These are phyloP conservation scores for Chelonus insularis DNA, from an alignment of 1,140 invertebrate species.

Conservation along the genomic window DNA sequence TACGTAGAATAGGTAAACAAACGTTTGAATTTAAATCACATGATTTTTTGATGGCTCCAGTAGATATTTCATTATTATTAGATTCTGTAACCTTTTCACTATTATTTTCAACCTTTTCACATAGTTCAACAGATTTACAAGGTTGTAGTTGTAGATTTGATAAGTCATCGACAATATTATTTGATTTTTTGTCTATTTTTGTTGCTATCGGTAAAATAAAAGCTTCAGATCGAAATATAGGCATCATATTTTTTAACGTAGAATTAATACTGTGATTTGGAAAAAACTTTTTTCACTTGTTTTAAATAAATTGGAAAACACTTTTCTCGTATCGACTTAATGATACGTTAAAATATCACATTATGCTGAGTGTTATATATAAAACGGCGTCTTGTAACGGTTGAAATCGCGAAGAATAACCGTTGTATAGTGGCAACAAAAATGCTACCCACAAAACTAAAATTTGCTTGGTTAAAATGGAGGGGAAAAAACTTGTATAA, in stretches of 20 bases:
- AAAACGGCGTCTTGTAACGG: constrained; percentile 24
- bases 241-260: constrained; percentile 15
- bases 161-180: constrained; percentile 30
- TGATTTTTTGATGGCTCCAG: constrained; percentile 22
- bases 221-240: constrained; percentile 45
- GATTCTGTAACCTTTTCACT: not conserved
- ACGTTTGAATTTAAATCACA: not conserved
- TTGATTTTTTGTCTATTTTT: constrained; percentile 20
- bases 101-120: constrained; percentile 18
- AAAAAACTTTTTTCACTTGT: not conserved
- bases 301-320: not conserved
- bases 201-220: constrained; percentile 45
- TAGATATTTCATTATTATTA: constrained; percentile 24
- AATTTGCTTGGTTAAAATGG: not conserved
- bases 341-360: constrained; percentile 3
- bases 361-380: constrained; percentile 11
- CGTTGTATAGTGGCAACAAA: not conserved
- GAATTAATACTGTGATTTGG: not conserved
- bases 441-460: not conserved
- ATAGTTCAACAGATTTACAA: not conserved
- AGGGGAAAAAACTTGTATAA: constrained; percentile 4
- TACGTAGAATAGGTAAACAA: not conserved
- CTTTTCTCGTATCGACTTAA: not conserved
- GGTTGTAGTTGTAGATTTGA: constrained; percentile 19
- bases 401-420: constrained; percentile 7